Evolutionary conservation across 2,113 vertebrate species (phyloP).

Genomic region (Malurus cyaneus): DNA sequence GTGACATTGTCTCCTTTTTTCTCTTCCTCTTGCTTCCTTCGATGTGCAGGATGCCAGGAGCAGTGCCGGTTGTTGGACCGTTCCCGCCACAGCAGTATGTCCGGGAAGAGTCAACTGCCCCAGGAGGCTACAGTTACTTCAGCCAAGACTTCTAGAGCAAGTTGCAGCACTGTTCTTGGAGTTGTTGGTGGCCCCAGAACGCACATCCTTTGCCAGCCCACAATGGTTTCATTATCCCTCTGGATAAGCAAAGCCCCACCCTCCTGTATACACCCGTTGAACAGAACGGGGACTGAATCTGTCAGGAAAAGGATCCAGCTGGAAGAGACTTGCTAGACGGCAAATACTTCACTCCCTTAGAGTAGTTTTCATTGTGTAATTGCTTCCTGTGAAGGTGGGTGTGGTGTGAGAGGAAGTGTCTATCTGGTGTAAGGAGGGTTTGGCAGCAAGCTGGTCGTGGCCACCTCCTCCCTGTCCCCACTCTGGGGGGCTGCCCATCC

Average conservation of each 20-base stretch:
- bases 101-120: constrained; percentile 69
- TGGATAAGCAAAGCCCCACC: constrained; percentile 64
- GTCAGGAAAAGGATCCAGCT: constrained; percentile 59
- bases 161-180: constrained; percentile 52
- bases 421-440: constrained; percentile 25
- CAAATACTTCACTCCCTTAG: constrained; percentile 69
- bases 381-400: constrained; percentile 66
- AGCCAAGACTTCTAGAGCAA: constrained; percentile 68
- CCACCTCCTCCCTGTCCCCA: background rate
- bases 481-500: background rate
- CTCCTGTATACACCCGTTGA: constrained; percentile 43
- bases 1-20: constrained; percentile 18
- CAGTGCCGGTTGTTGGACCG: constrained; percentile 49
- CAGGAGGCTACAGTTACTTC: constrained; percentile 72
- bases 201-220: constrained; percentile 63
- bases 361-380: constrained; percentile 68
- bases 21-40: background rate
- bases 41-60: constrained; percentile 72
- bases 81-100: constrained; percentile 66
- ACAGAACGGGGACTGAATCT: constrained; percentile 38
- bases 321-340: constrained; percentile 64
- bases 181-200: constrained; percentile 53
- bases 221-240: constrained; percentile 62
- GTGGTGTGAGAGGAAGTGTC: constrained; percentile 31
- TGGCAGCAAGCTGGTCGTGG: background rate